Conservation (phyloP, 2,113 vertebrate genomes). For the Gavialis gangeticus region DNA sequence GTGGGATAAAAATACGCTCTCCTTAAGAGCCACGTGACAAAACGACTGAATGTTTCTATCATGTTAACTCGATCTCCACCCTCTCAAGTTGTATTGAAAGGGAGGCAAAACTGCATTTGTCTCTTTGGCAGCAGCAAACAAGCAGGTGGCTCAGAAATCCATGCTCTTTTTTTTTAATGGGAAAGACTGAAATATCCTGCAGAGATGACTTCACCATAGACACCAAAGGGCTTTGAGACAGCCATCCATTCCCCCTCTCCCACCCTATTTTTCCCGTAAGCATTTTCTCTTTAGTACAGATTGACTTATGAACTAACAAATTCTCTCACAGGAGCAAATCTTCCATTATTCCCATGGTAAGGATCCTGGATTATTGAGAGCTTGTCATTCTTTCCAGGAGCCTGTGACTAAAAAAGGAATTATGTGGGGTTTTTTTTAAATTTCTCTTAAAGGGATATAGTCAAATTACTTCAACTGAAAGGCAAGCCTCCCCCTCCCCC, state of each 20-base stretch:
- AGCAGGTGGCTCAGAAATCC: slow-evolving; percentile 47
- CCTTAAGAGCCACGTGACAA: slow-evolving; percentile 14
- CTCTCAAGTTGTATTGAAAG: slow-evolving; percentile 5
- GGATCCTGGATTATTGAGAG: background rate
- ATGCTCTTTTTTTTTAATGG: background rate
- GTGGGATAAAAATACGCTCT: slow-evolving; percentile 3
- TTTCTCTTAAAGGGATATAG: background rate
- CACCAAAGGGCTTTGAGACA: background rate
- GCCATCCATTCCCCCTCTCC: background rate
- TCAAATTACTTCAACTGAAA: background rate
- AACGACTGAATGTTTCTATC: slow-evolving; percentile 23
- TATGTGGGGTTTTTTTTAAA: background rate
- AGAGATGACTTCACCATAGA: slow-evolving; percentile 29
- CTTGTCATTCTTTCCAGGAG: background rate
- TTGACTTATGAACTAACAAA: slow-evolving; percentile 17
- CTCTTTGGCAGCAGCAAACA: slow-evolving; percentile 28
- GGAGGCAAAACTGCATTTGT: slow-evolving; percentile 38
- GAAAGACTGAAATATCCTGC: slow-evolving; percentile 32
- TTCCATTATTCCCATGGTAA: slow-evolving; percentile 10
- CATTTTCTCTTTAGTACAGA: slow-evolving; percentile 19
- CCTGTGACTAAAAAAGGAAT: background rate
- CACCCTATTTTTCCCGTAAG: background rate
- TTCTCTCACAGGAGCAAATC: background rate
- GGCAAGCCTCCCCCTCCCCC: too few relatives aligned
- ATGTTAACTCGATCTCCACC: slow-evolving; percentile 30